Evolutionary conservation across 2,888 invertebrate species (phyloP).

Genomic region (Keiferia lycopersicella): DNA sequence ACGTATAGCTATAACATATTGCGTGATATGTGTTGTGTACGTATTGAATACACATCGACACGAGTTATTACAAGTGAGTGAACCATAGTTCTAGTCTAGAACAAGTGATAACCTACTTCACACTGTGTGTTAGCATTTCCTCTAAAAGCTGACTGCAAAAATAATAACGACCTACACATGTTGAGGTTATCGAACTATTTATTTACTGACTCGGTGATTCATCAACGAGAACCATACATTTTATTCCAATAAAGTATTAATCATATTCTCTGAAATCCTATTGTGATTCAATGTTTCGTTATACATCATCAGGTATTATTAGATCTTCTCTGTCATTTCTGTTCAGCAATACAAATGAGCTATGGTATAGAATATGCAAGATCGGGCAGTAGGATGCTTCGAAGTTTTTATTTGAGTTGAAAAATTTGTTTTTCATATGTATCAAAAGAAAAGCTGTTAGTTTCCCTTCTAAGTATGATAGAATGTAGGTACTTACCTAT

Average conservation of each 20-base stretch:
- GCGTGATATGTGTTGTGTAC: too few species aligned
- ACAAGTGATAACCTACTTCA: neutral
- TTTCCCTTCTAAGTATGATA: too few species aligned
- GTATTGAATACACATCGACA: too few species aligned
- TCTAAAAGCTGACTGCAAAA: slow-evolving; percentile 11
- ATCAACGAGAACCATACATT: neutral
- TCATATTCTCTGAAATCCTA: slow-evolving; percentile 5
- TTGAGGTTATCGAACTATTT: slow-evolving; percentile 8
- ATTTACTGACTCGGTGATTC: slow-evolving; percentile 13
- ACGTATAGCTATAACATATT: too few species aligned
- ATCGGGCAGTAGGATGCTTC: too few species aligned
- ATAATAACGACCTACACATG: slow-evolving; percentile 13
- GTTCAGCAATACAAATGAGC: too few species aligned
- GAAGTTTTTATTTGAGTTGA: too few species aligned
- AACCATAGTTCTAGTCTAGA: neutral
- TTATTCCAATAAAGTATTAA: neutral
- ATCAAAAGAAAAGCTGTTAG: too few species aligned
- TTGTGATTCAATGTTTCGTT: neutral
- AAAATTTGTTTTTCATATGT: too few species aligned
- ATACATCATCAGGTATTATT: neutral
- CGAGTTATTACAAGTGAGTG: neutral
- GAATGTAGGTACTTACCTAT: too few species aligned
- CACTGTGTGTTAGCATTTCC: neutral
- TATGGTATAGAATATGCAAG: too few species aligned
- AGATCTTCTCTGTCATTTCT: too few species aligned